A percentile compares a stretch with the other conserved stretches of the same genome.
Conservation (phyloP, 2,888 invertebrate genomes). For the Orthosia incerta region DNA sequence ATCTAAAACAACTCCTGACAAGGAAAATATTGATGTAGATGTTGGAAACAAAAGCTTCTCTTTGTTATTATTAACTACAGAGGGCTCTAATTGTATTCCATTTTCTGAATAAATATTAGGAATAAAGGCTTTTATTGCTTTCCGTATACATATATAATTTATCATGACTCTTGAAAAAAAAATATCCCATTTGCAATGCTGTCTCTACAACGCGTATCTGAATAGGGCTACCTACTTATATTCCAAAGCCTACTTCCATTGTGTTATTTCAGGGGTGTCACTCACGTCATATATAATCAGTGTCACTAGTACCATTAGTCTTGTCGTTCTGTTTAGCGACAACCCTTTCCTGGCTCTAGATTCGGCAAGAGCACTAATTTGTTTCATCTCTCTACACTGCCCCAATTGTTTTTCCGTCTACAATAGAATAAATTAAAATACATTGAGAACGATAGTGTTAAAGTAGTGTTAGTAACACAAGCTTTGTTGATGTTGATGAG, state of each 20-base stretch:
- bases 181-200: background rate
- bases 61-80: too few relatives aligned
- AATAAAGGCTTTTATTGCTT: too few relatives aligned
- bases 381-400: slow-evolving; percentile 33
- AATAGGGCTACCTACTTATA: background rate
- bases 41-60: too few relatives aligned
- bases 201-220: slow-evolving; percentile 2
- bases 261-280: slow-evolving; percentile 34
- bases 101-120: too few relatives aligned
- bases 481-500: background rate
- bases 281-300: slow-evolving; percentile 55
- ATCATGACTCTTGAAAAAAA: background rate
- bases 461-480: background rate
- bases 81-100: too few relatives aligned
- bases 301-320: slow-evolving; percentile 55
- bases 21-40: too few relatives aligned
- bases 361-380: slow-evolving; percentile 56
- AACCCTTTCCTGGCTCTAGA: slow-evolving; percentile 59
- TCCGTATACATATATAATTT: background rate
- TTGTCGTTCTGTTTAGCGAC: slow-evolving; percentile 30
- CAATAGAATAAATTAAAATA: slow-evolving; percentile 57
- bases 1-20: too few relatives aligned
- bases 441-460: slow-evolving; percentile 14
- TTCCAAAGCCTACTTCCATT: slow-evolving; percentile 1
- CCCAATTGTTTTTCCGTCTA: slow-evolving; percentile 58